Base-by-base conservation (phyloP, 2,113 vertebrate genomes). In the Pelecanoides urinatrix region DNA sequence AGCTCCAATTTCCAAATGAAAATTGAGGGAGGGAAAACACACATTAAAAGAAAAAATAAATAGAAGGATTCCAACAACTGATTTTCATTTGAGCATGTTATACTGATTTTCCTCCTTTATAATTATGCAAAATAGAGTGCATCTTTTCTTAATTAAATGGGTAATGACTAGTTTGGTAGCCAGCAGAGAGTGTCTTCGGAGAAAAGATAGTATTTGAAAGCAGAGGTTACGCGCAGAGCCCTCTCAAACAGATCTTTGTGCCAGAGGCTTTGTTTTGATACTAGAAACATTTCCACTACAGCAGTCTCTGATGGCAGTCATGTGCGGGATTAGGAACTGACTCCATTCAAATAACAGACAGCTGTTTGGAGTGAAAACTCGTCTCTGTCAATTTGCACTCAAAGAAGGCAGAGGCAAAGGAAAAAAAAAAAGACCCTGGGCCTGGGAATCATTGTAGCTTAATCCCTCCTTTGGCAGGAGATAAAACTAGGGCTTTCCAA, bases 301-400 rank as follows among this genome's bases (percentile, higher is more conserved):
- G 96, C 96, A 97, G 96, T 88, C 94, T 96, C 94, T 91, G 94
- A 94, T 96, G 95, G 96, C 96, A 96, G 94, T 92, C 92, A 97
- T 95, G 88, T 94, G 95, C 84, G 25, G 97, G 97, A 97, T 97
- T 97, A 98, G 97, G 86, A 92, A 96, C 96, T 97, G 97, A 96
- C 96, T 97, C 97, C 95, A 95, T 97, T 97, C 93, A 97, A 96
- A 97, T 97, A 97, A 93, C 97, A 98, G 96, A 94, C 97, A 97
- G 97, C 97, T 98, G 97, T 96, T 97, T 95, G 96, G 97, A 97
- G 94, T 92, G 94, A 96, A 96, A 95, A 97, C 91, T 95, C 88
- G 59, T 97, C 97, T 97, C 96, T 95, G 94, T 88, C 96, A 96
- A 94, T 97, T 96, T 96, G 81, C 88, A 88, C 87, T 97, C 97